Percentiles rank a stretch among this genome's conserved stretches.
Evolutionary conservation across 2,888 invertebrate species (phyloP).

Genomic region (Oxystoma pomonae): DNA sequence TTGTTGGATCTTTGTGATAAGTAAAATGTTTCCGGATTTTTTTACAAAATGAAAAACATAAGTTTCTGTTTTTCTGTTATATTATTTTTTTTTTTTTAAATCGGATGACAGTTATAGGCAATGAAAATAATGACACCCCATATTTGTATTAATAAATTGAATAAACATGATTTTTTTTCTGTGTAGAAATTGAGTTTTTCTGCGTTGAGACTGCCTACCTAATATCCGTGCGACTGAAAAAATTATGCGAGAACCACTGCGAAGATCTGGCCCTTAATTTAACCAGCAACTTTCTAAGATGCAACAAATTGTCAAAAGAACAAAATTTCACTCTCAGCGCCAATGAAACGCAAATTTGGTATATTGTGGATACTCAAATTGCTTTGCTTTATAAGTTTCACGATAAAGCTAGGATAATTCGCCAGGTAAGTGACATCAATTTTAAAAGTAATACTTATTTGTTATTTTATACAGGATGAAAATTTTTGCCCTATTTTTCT

Average conservation of each 20-base stretch:
- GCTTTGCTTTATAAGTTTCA: constrained; percentile 56
- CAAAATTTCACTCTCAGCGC: constrained; percentile 43
- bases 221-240: constrained; percentile 56
- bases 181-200: constrained; percentile 53
- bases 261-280: constrained; percentile 59
- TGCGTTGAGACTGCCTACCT: constrained; percentile 56
- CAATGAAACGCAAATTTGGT: constrained; percentile 51
- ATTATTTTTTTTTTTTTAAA: constrained; percentile 6
- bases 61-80: not conserved
- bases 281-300: constrained; percentile 50
- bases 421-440: constrained; percentile 23
- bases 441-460: too few relatives aligned
- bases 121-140: not conserved
- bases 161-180: constrained; percentile 6
- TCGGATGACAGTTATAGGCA: too few relatives aligned
- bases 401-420: constrained; percentile 51
- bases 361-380: constrained; percentile 58
- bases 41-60: too few relatives aligned
- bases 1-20: too few relatives aligned
- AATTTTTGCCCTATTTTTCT: too few relatives aligned
- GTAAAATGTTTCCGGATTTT: too few relatives aligned
- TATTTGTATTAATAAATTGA: not conserved
- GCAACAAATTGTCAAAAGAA: constrained; percentile 40
- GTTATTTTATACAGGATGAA: too few relatives aligned
- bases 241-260: constrained; percentile 58